phyloP scores from a whole-genome alignment of 2,797 vertebrate genomes.

The Sebastes kiyomatsui region DNA sequence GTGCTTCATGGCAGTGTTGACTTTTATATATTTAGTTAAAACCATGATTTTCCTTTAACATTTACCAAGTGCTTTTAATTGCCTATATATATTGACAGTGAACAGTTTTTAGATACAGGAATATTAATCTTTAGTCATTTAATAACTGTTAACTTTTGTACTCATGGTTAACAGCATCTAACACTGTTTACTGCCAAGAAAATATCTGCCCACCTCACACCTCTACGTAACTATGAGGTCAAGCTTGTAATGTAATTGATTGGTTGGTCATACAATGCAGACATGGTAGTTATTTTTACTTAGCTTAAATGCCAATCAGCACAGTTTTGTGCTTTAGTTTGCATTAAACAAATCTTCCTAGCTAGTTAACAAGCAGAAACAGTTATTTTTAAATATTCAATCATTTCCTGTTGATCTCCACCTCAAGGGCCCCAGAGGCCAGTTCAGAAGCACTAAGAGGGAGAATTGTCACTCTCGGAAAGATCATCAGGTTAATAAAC shows the following conservation, averaged over 20 bases:
- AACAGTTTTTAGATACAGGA: background rate
- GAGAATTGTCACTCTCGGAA: constrained; percentile 7
- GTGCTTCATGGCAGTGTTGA: no score
- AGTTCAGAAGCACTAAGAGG: background rate
- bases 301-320: no score
- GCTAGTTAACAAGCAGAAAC: background rate
- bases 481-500: constrained; percentile 21
- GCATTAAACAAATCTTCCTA: no score
- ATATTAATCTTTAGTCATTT: background rate
- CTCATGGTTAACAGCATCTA: background rate
- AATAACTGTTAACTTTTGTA: background rate
- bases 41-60: no score
- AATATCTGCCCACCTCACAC: background rate
- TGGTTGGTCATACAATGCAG: background rate
- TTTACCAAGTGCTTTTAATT: background rate
- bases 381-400: background rate
- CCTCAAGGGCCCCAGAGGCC: background rate
- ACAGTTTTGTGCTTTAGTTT: no score
- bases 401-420: background rate
- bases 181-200: background rate
- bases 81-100: background rate
- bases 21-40: no score
- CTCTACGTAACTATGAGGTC: background rate
- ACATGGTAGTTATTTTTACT: background rate
- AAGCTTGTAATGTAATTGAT: background rate